A percentile compares a stretch with the other conserved stretches of the same genome.
Conservation (phyloP, 2,888 invertebrate species). For the Himalopsyche tibetana region DNA sequence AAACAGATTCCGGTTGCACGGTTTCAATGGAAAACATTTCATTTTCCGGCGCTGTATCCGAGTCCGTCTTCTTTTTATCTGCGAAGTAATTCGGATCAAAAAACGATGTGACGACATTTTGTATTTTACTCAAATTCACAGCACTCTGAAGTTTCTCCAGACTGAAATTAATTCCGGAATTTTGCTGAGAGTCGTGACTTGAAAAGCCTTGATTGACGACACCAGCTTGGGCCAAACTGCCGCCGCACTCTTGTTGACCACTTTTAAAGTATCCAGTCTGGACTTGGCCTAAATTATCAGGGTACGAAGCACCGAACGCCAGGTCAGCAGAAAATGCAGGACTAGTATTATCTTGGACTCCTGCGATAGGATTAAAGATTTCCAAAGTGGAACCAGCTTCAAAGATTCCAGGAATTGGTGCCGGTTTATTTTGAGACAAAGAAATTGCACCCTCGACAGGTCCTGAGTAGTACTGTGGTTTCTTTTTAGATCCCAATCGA, state of each 20-base stretch:
- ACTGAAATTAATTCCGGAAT: slow-evolving; percentile 12
- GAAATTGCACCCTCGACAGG: slow-evolving; percentile 72
- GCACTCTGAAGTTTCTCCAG: slow-evolving; percentile 66
- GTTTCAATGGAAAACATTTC: slow-evolving; percentile 47
- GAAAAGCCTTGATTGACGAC: slow-evolving; percentile 10
- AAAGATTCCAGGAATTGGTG: background rate
- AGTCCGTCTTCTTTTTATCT: slow-evolving; percentile 50
- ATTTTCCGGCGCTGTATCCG: background rate
- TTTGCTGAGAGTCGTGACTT: slow-evolving; percentile 4
- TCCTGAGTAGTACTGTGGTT: slow-evolving; percentile 75
- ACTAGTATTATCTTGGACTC: background rate
- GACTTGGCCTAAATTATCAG: slow-evolving; percentile 59
- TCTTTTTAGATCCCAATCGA: slow-evolving; percentile 68
- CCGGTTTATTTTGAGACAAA: background rate
- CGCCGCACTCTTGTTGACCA: background rate
- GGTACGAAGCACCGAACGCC: slow-evolving; percentile 17
- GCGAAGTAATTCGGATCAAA: slow-evolving; percentile 71
- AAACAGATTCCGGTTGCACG: background rate
- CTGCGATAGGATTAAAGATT: background rate
- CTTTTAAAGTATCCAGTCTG: slow-evolving; percentile 9
- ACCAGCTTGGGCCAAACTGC: background rate
- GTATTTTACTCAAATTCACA: slow-evolving; percentile 75
- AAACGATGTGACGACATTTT: slow-evolving; percentile 74
- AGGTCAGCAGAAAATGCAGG: background rate
- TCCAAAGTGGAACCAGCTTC: background rate